These are phyloP conservation scores for Cryptocheilus praepositus DNA, from an alignment of 2,888 invertebrate genomes.

Conservation along the genomic window DNA sequence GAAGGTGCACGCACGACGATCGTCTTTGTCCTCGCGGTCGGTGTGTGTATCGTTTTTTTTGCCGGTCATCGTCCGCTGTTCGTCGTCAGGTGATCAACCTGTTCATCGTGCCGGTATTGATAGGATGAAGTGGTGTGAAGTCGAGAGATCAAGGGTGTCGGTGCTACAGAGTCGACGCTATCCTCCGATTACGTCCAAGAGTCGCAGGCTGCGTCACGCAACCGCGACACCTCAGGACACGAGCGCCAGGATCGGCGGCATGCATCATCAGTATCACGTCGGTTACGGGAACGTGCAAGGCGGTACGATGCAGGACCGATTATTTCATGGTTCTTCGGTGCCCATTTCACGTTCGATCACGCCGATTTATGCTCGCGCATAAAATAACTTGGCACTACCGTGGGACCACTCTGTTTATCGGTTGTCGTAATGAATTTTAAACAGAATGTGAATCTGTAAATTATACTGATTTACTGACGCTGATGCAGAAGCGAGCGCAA, in stretches of 20 bases:
- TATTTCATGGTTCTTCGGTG: too few species aligned
- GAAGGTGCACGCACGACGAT: constrained; percentile 25
- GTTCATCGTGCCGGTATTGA: background rate
- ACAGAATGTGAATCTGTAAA: too few species aligned
- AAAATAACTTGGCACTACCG: too few species aligned
- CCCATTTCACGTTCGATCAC: too few species aligned
- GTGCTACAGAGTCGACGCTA: constrained; percentile 53
- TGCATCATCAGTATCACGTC: constrained; percentile 58
- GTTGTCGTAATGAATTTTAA: too few species aligned
- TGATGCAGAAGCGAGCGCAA: too few species aligned
- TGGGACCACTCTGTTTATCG: too few species aligned
- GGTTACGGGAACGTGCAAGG: constrained; percentile 51
- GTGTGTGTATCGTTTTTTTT: constrained; percentile 21
- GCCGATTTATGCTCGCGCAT: too few species aligned
- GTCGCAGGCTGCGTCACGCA: constrained; percentile 40
- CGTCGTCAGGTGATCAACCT: constrained; percentile 13
- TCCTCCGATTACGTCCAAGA: constrained; percentile 45
- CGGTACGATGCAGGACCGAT: constrained; percentile 30
- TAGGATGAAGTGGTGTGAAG: constrained; percentile 64
- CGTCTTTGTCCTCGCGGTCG: constrained; percentile 3
- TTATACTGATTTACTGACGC: too few species aligned
- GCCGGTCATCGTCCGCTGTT: too few species aligned
- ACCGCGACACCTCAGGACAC: constrained; percentile 31
- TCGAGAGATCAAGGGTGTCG: constrained; percentile 55
- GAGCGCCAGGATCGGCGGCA: constrained; percentile 44